Base-by-base conservation (phyloP, 2,113 vertebrate species). In the Campylorhamphus procurvoides region DNA sequence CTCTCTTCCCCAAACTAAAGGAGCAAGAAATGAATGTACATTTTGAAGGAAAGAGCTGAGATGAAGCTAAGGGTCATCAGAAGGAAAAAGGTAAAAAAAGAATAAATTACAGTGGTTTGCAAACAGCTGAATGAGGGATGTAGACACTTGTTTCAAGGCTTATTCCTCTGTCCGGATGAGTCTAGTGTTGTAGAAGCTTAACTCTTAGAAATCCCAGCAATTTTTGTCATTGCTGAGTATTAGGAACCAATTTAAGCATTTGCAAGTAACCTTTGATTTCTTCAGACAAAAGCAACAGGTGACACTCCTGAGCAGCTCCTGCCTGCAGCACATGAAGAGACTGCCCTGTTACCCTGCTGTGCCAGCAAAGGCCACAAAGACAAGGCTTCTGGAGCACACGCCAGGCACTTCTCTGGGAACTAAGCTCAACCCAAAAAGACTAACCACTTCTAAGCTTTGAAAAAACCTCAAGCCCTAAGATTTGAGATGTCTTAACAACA, bases 191-290 rank as follows among this genome's bases (percentile, higher is more conserved):
- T 33, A 78, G 64, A 71, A 84, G 69, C 7, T 63, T 59, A 72
- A 78, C 12, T 40, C 33, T 72, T 25, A 59, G 3, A 40, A 93
- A 84, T 46, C 73, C 59, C 59, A 80, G 46, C 55, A 64, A n/a
- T 71, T 92, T 84, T 77, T 76, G n/a, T 73, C 72, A 74, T 40
- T 66, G 63, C 47, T 71, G 46, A 87, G 64, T 13, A 84, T 46
- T 0, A 81, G 50, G 44, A 95, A 89, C 25, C 10, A 12, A 27
- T 53, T 64, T 7, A 88, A 55, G 50, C 40, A 58, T 69, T 79
- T 69, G 14, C 63, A 69, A 69, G 33, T 8, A 67, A 44, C 22
- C 19, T 78, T 56, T 58, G 46, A 69, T 46, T 89, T 86, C 46
- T 86, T 73, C 80, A 94, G 64, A 77, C 23, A 89, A 67, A 80